Evolutionary conservation across 2,113 vertebrate genomes (phyloP).

Genomic region (Suncus etruscus): DNA sequence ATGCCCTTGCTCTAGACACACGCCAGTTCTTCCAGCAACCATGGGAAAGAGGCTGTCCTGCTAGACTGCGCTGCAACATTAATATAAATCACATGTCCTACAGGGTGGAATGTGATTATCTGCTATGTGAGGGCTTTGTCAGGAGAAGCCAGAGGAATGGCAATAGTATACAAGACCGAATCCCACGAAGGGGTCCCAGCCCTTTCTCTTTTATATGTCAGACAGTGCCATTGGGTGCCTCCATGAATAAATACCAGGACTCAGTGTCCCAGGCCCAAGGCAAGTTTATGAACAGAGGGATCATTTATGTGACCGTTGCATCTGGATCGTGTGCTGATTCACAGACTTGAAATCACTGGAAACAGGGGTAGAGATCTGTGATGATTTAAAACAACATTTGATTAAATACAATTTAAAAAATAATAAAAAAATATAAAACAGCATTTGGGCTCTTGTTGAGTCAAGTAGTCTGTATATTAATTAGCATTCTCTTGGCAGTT

Average conservation of each 20-base stretch:
- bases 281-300: background rate
- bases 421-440: background rate
- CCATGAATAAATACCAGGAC: background rate
- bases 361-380: background rate
- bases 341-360: background rate
- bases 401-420: no score
- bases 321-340: background rate
- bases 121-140: conserved; percentile 43
- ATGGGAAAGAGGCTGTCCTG: background rate
- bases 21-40: background rate
- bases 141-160: conserved; percentile 13
- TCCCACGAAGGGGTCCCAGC: background rate
- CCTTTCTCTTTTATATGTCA: background rate
- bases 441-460: background rate
- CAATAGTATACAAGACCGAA: background rate
- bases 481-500: background rate
- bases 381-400: background rate
- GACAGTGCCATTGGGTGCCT: background rate
- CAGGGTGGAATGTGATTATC: conserved; percentile 58
- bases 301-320: background rate
- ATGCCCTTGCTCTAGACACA: background rate
- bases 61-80: background rate
- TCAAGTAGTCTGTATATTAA: background rate
- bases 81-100: conserved; percentile 44
- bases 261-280: background rate